phyloP scores from a whole-genome alignment of 2,113 vertebrate genomes.

The Neoarius graeffei region DNA sequence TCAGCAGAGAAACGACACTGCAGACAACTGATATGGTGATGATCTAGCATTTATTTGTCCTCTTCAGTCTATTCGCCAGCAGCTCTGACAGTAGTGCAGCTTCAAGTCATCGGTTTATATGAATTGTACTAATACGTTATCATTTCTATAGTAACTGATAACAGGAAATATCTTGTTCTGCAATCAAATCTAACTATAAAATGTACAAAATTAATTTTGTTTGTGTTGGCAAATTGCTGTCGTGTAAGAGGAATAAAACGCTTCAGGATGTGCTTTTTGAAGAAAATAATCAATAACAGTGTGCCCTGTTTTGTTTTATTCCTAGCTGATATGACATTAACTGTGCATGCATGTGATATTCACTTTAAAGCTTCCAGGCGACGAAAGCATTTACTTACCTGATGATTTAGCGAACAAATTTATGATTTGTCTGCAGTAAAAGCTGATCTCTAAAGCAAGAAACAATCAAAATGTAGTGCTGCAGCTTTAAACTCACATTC shows the following conservation, averaged over 20 bases:
- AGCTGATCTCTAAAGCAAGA: too few relatives aligned
- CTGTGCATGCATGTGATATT: too few relatives aligned
- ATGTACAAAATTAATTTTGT: neutral
- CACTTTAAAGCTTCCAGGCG: too few relatives aligned
- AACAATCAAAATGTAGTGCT: too few relatives aligned
- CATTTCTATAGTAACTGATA: neutral
- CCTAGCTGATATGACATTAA: neutral
- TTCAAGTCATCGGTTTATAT: neutral
- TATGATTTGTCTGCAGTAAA: neutral
- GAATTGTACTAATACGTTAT: neutral
- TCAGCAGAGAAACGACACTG: neutral
- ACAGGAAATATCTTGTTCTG: neutral
- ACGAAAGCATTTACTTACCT: too few relatives aligned
- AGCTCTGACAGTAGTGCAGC: neutral
- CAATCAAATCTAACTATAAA: neutral
- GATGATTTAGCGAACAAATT: neutral
- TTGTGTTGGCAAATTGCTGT: neutral
- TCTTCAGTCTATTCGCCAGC: neutral
- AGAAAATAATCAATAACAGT: neutral
- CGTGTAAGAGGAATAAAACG: neutral
- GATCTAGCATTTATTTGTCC: neutral
- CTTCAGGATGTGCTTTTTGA: neutral
- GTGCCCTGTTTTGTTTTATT: neutral
- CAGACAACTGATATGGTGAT: neutral
- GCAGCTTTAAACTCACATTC: constrained; percentile 71